Evolutionary conservation across 2,888 invertebrate species (phyloP), one percentile per base, ranked within the genome.

Genomic region (Lydus trimaculatus): DNA sequence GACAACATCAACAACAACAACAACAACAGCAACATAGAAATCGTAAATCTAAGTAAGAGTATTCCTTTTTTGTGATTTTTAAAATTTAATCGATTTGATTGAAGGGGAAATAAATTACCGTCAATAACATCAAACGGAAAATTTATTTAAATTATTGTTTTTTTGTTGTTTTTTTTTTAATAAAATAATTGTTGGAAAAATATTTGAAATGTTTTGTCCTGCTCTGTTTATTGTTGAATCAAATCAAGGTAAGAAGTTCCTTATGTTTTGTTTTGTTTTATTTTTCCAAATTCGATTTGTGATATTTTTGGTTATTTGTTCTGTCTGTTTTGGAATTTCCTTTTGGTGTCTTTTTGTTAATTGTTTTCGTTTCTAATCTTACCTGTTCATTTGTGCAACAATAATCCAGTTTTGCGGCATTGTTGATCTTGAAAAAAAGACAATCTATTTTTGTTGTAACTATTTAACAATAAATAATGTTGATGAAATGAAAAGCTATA

Each of bases 91-190:
- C 25, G 23, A 15, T 65, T 56, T 61, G 15, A 28, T 23, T 56
- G 31, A 70, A 83, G 82, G 76, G 76, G 76, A 72, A 79, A 78
- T 73, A 83, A 81, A 76, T 70, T 77, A 31, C 7, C 31, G 69
- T 73, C 80, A 65, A 79, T 81, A 69, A 83, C 83, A 69, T 81
- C 83, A 33, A 81, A 77, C 71, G 82, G 82, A 70, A 80, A 79
- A 70, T 76, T 75, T 67, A 61, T 62, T 58, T 71, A 31, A 58
- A 36, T 68, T 36, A 28, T 56, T 61, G 39, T 56, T 64, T 56
- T 59, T 59, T 43, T 58, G 31, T 43, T 43, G 0, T 17, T 43
- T 17, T 43, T 43, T 43, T n/a, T 56, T 23, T 56, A 65, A 68
- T 43, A 48, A 58, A 61, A 70, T 67, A 63, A 70, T 62, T 36